These are phyloP conservation scores for Apomyelois bistriatella DNA, from an alignment of 2,888 invertebrate genomes.

Conservation along the genomic window DNA sequence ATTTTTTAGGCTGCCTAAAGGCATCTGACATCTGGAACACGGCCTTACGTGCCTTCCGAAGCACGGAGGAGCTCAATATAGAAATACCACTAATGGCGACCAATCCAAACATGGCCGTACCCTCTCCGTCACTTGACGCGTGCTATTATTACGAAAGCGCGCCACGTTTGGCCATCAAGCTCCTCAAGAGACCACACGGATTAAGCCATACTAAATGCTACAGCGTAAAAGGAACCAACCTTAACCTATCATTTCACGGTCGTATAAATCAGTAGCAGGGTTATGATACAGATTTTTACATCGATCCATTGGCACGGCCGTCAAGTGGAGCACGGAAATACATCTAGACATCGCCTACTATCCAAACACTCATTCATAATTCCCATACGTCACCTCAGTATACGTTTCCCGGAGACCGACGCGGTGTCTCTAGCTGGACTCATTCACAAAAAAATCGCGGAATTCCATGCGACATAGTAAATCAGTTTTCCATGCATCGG, in stretches of 20 bases:
- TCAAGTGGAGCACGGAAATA: constrained; percentile 73
- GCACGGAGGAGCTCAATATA: no score
- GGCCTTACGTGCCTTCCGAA: no score
- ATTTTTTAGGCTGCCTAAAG: no score
- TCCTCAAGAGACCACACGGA: no score
- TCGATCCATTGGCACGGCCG: constrained; percentile 58
- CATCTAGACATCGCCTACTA: constrained; percentile 62
- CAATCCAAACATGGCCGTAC: no score
- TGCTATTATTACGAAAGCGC: no score
- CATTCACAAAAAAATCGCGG: constrained; percentile 41
- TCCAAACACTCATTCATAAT: constrained; percentile 59
- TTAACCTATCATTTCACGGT: constrained; percentile 56
- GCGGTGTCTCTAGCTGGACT: constrained; percentile 37
- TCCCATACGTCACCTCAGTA: constrained; percentile 45
- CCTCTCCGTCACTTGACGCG: no score
- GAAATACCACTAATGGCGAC: no score
- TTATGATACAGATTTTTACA: constrained; percentile 67
- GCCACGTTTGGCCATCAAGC: no score
- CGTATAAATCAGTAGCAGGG: constrained; percentile 60
- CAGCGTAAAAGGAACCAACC: constrained; percentile 25
- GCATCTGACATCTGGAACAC: no score
- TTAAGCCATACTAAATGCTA: no score
- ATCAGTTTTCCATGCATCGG: constrained; percentile 26
- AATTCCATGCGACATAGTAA: constrained; percentile 19
- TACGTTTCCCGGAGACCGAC: constrained; percentile 41